Base-by-base conservation (phyloP, 2,888 invertebrate genomes). In the Oxycera nigricornis region DNA sequence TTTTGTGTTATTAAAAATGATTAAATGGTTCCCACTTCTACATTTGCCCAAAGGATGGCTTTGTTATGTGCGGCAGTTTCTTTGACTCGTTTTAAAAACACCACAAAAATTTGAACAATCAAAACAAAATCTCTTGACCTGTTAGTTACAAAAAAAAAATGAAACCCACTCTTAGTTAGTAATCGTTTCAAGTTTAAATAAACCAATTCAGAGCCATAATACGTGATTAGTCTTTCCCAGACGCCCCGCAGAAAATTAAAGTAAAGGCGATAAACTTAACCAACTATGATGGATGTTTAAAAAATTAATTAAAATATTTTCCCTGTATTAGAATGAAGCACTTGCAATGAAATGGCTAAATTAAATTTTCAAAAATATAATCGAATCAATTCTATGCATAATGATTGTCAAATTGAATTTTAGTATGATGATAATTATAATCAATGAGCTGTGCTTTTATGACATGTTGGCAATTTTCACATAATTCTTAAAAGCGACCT, bases 201-300 rank as follows among this genome's bases (percentile, higher is more conserved):
- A 73, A 73, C 62, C 67, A 57, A 39, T 72, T 39, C 26, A 65
- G 68, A 76, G 77, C 70, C 68, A 78, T 76, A 77, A 80, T 80
- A 82, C 83, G 85, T 84, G 85, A 82, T 85, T 83, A 85, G 85
- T 85, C 85, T 85, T 85, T 85, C 85, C 85, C 83, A 82, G 81
- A 85, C 84, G 85, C 84, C 85, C 82, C 83, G 79, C 78, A 78
- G 79, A 78, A 77, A 79, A 79, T 79, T 78, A 76, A 77, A 79
- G 26, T 17, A 68, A 55, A 72, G 30, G 46, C 17, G 72, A 50
- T 28, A 50, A 57, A 72, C 22, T 17, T 26, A 73, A 46, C 41
- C 72, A 72, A 57, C 55, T 57, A 39, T n/a, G 52, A 55, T 72
- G 55, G 35, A 35, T 35, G n/a, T 50, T 30, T 1, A 30, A 50